phyloP scores from a whole-genome alignment of 2,797 vertebrate species.

The Chromobotia macracanthus region DNA sequence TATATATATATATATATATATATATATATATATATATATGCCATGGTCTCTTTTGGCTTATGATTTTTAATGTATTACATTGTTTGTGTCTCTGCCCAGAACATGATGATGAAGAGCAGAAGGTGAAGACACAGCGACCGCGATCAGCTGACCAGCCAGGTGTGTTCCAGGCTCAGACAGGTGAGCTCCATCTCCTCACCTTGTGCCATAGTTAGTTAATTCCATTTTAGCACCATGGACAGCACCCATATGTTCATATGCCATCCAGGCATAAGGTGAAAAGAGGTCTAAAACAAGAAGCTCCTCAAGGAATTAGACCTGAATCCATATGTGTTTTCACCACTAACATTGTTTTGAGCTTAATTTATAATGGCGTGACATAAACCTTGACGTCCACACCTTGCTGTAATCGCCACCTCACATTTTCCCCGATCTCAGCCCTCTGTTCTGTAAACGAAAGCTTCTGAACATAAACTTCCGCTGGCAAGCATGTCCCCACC shows the following conservation, averaged over 20 bases:
- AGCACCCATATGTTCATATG: neutral
- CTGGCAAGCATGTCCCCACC: constrained; percentile 11
- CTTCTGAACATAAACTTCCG: neutral
- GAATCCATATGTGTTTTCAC: neutral
- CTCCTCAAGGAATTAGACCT: neutral
- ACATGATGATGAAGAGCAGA: constrained; percentile 90
- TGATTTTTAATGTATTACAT: constrained; percentile 12
- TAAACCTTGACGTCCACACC: neutral
- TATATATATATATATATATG: too few relatives aligned
- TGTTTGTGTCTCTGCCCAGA: constrained; percentile 75
- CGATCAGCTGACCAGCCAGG: constrained; percentile 95
- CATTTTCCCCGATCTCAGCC: neutral
- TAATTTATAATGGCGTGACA: neutral
- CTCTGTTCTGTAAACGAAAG: neutral
- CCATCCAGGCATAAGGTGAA: neutral
- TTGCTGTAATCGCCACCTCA: neutral
- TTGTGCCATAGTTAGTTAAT: neutral
- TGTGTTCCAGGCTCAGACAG: constrained; percentile 98
- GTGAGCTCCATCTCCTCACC: constrained; percentile 70
- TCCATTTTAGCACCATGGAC: constrained; percentile 10
- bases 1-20: too few relatives aligned
- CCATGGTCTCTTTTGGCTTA: neutral
- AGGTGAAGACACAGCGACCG: constrained; percentile 97
- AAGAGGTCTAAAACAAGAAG: neutral
- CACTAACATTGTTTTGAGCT: neutral